Conservation (phyloP, 2,888 invertebrate species). For the Lepeophtheirus nordmannii region DNA sequence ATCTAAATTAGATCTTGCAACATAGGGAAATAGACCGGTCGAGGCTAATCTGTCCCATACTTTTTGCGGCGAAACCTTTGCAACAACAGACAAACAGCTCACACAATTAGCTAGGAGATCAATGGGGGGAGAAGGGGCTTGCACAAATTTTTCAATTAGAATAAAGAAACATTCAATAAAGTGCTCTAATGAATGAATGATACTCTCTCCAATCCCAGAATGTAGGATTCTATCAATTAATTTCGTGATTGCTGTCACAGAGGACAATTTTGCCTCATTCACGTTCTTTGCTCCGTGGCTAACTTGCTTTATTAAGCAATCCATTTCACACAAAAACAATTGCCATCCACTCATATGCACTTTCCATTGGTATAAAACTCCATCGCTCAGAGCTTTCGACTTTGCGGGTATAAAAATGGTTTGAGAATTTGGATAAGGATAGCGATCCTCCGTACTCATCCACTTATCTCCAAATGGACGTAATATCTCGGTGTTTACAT, state of each 20-base stretch:
- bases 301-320: slow-evolving; percentile 9
- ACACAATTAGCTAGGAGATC: slow-evolving; percentile 7
- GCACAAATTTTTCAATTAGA: slow-evolving; percentile 7
- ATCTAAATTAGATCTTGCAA: neutral
- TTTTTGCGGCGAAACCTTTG: neutral
- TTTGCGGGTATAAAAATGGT: neutral
- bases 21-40: neutral
- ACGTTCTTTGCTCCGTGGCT: neutral
- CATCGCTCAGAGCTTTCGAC: neutral
- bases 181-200: neutral
- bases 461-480: slow-evolving; percentile 5
- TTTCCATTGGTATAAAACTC: neutral
- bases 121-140: neutral
- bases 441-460: slow-evolving; percentile 7
- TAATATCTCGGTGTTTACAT: neutral
- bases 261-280: neutral
- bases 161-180: neutral
- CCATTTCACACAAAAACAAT: slow-evolving; percentile 1
- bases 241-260: slow-evolving; percentile 6
- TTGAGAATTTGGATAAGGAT: neutral
- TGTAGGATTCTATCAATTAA: neutral
- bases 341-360: slow-evolving; percentile 2
- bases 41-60: neutral
- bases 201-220: neutral
- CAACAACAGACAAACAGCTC: neutral